Conservation (phyloP, 2,113 vertebrate species). For the Gadus macrocephalus region DNA sequence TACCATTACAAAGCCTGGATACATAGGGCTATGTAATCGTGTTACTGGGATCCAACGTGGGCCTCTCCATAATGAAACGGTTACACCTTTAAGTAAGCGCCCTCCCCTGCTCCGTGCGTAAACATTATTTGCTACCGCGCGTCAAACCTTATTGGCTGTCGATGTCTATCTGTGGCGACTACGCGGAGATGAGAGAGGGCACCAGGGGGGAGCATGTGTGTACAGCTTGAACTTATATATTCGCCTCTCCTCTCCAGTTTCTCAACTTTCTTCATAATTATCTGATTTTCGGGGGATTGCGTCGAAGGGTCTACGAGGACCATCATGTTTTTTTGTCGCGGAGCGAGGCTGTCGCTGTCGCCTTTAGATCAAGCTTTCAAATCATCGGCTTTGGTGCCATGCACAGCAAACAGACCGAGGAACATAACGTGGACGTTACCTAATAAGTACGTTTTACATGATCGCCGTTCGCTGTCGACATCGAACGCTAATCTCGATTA, state of each 20-base stretch:
- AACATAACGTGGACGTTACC: constrained; percentile 38
- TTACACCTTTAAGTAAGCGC: constrained; percentile 59
- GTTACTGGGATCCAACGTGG: too few species aligned
- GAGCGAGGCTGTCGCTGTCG: constrained; percentile 27
- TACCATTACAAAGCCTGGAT: too few species aligned
- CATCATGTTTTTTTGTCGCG: constrained; percentile 49
- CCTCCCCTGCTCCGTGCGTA: constrained; percentile 12
- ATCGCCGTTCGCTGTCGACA: constrained; percentile 13
- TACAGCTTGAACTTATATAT: background rate
- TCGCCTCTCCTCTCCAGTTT: background rate
- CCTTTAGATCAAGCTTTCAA: constrained; percentile 32
- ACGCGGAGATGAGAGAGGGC: constrained; percentile 11
- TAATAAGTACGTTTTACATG: constrained; percentile 12
- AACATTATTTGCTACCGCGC: constrained; percentile 45
- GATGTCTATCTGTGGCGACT: constrained; percentile 36
- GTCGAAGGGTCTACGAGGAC: constrained; percentile 2
- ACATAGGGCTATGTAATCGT: too few species aligned
- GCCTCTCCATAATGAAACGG: background rate
- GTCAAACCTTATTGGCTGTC: constrained; percentile 51
- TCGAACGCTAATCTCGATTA: background rate
- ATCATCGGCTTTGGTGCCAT: constrained; percentile 19
- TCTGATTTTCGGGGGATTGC: background rate
- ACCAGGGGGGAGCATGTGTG: background rate
- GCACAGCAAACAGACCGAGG: constrained; percentile 25
- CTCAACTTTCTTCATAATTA: background rate